These are phyloP conservation scores for Eclectus roratus DNA, from an alignment of 2,113 vertebrate genomes.

Conservation along the genomic window DNA sequence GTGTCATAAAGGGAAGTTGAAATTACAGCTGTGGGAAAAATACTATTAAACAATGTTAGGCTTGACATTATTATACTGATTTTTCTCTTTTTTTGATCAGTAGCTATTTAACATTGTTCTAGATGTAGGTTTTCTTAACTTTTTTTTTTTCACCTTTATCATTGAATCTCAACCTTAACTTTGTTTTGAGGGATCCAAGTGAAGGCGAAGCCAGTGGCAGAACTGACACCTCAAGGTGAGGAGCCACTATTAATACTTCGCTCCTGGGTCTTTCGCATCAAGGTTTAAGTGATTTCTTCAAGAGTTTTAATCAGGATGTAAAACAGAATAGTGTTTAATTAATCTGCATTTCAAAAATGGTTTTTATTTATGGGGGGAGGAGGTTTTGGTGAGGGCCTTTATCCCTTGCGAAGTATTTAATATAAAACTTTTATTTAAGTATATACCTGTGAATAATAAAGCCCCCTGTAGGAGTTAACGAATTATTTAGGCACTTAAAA, in stretches of 20 bases:
- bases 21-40: not conserved
- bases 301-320: slow-evolving; percentile 13
- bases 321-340: slow-evolving; percentile 16
- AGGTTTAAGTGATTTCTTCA: slow-evolving; percentile 28
- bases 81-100: slow-evolving; percentile 15
- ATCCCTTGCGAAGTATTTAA: slow-evolving; percentile 35
- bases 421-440: not conserved
- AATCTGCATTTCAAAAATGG: slow-evolving; percentile 4
- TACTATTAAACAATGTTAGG: slow-evolving; percentile 1
- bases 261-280: slow-evolving; percentile 61
- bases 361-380: not conserved
- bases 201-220: slow-evolving; percentile 96
- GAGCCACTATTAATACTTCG: slow-evolving; percentile 69
- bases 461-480: not conserved
- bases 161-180: slow-evolving; percentile 83
- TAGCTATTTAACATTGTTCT: slow-evolving; percentile 56
- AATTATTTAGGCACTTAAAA: not conserved
- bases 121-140: slow-evolving; percentile 70
- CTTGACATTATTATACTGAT: slow-evolving; percentile 35
- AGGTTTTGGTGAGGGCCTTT: slow-evolving; percentile 9
- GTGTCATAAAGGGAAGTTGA: not conserved
- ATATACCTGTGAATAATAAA: not conserved
- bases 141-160: slow-evolving; percentile 71
- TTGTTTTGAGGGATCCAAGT: slow-evolving; percentile 94
- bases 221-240: slow-evolving; percentile 93